phyloP scores from a whole-genome alignment of 2,797 vertebrate genomes.

The Hydrophis major region DNA sequence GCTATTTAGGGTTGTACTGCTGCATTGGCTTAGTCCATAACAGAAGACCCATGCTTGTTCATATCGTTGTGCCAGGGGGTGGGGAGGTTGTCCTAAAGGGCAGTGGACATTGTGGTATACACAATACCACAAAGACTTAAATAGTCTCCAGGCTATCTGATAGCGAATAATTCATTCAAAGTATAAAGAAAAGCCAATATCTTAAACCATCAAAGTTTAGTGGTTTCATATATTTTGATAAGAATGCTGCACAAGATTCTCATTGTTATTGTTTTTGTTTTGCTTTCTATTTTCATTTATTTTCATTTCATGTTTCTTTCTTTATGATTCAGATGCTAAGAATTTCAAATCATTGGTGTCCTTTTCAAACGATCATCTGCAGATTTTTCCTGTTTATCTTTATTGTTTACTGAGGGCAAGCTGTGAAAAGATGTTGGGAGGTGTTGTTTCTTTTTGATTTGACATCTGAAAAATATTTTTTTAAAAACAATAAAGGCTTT shows the following conservation, averaged over 20 bases:
- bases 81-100: background rate
- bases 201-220: background rate
- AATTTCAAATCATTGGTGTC: background rate
- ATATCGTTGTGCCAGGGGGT: background rate
- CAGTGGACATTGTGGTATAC: background rate
- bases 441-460: background rate
- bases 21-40: no score
- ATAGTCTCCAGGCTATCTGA: background rate
- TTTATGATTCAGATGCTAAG: background rate
- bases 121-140: background rate
- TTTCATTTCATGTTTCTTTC: background rate
- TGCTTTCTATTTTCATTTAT: background rate
- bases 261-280: background rate
- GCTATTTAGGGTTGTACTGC: no score
- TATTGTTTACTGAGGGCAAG: background rate
- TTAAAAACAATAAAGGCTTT: background rate
- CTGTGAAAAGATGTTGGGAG: background rate
- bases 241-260: background rate
- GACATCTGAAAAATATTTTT: background rate
- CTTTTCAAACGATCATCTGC: background rate
- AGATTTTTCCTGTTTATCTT: background rate
- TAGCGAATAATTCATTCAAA: background rate
- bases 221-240: background rate
- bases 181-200: background rate
- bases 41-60: background rate